phyloP scores from a whole-genome alignment of 2,888 invertebrate species.

The Plutella xylostella region DNA sequence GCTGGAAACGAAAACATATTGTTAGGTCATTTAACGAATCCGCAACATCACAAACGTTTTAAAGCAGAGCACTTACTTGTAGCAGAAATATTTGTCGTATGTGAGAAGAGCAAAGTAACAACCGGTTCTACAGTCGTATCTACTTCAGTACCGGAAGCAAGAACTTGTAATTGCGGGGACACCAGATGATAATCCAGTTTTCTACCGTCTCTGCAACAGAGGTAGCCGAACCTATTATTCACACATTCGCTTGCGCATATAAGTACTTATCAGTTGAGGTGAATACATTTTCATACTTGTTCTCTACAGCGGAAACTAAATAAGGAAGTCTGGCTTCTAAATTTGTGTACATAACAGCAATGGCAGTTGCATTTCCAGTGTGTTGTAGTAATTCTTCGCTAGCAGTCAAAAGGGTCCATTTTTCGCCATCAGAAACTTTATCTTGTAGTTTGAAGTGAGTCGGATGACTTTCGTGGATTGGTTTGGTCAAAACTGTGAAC shows the following conservation, averaged over 20 bases:
- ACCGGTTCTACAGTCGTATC: constrained; percentile 46
- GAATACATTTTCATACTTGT: constrained; percentile 66
- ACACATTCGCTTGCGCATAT: neutral
- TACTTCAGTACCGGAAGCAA: constrained; percentile 33
- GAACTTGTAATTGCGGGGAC: constrained; percentile 64
- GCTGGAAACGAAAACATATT: constrained; percentile 23
- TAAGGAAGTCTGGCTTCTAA: constrained; percentile 73
- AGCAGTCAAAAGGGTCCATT: constrained; percentile 46
- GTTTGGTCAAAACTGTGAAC: constrained; percentile 39
- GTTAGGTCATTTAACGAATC: neutral
- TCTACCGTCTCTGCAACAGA: constrained; percentile 67
- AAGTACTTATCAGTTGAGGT: neutral
- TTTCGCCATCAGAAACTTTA: constrained; percentile 25
- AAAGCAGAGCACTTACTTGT: constrained; percentile 33
- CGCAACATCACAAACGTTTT: neutral
- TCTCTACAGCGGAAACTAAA: constrained; percentile 68
- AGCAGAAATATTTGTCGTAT: constrained; percentile 50
- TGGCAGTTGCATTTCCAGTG: constrained; percentile 40
- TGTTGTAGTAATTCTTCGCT: constrained; percentile 42
- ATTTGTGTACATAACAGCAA: constrained; percentile 73
- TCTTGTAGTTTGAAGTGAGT: constrained; percentile 45
- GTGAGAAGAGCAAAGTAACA: constrained; percentile 47
- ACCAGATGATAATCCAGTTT: constrained; percentile 75
- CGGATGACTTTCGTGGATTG: constrained; percentile 36
- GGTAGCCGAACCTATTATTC: neutral